Evolutionary conservation across 2,888 invertebrate genomes (phyloP).

Genomic region (Microctonus brassicae): DNA sequence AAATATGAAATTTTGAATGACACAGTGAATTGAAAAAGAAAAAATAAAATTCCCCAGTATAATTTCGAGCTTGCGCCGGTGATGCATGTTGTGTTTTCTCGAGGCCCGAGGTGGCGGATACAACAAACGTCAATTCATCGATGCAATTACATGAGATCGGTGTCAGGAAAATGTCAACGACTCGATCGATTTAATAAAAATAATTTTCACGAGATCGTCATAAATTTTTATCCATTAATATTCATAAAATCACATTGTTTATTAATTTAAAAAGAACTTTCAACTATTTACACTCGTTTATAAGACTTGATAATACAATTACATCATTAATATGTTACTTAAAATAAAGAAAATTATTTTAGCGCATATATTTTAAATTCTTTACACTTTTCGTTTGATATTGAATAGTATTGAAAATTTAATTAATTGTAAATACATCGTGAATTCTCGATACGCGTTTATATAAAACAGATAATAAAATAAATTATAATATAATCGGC

Average conservation of each 20-base stretch:
- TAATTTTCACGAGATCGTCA: slow-evolving; percentile 35
- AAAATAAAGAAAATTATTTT: too few species aligned
- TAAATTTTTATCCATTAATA: slow-evolving; percentile 37
- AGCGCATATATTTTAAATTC: too few species aligned
- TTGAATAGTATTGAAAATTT: too few species aligned
- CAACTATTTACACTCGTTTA: slow-evolving; percentile 59
- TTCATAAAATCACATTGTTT: slow-evolving; percentile 56
- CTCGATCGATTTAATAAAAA: slow-evolving; percentile 33
- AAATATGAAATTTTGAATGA: background rate
- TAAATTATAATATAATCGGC: slow-evolving; percentile 52
- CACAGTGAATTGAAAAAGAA: slow-evolving; percentile 15
- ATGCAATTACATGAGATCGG: slow-evolving; percentile 42
- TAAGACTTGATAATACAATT: slow-evolving; percentile 29
- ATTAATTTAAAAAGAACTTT: slow-evolving; percentile 59
- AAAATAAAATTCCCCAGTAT: slow-evolving; percentile 37
- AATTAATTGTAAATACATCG: background rate
- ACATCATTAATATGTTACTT: too few species aligned
- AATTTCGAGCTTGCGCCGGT: slow-evolving; percentile 69
- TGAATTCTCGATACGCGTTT: background rate
- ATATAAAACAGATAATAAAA: background rate
- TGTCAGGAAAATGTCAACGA: slow-evolving; percentile 40
- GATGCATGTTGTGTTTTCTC: slow-evolving; percentile 70
- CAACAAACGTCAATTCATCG: slow-evolving; percentile 60
- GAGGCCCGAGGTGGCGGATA: slow-evolving; percentile 67
- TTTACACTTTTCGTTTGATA: too few species aligned